phyloP scores from a whole-genome alignment of 2,888 invertebrate species.

The Arenicola marina region DNA sequence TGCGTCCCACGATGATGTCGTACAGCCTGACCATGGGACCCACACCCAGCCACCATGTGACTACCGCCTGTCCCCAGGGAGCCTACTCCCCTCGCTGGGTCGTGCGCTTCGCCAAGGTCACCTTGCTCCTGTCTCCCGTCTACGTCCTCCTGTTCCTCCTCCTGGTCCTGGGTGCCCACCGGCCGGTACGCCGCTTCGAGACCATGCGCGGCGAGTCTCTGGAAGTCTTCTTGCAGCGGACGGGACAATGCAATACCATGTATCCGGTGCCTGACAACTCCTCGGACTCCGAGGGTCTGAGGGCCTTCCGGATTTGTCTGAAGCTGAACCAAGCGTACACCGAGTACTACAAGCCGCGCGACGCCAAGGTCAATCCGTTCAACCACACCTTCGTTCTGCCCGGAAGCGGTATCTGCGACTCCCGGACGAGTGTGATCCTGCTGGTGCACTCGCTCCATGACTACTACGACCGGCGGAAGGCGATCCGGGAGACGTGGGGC shows the following conservation, averaged over 20 bases:
- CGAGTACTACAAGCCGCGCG: neutral
- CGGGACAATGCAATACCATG: neutral
- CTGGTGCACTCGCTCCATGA: slow-evolving; percentile 65
- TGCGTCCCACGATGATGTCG: no score
- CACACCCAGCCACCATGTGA: no score
- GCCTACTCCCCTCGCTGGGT: no score
- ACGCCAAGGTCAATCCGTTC: neutral
- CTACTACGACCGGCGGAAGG: slow-evolving; percentile 64
- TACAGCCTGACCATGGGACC: no score
- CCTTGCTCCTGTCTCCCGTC: no score
- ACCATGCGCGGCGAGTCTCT: no score
- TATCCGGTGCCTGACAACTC: neutral
- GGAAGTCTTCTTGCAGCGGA: neutral
- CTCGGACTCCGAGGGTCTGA: neutral
- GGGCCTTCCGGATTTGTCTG: neutral
- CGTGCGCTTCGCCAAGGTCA: no score
- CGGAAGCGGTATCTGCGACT: slow-evolving; percentile 12
- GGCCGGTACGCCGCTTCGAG: no score
- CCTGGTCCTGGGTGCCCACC: no score
- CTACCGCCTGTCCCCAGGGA: no score
- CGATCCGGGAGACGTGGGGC: slow-evolving; percentile 51
- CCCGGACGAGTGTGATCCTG: slow-evolving; percentile 23
- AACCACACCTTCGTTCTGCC: neutral
- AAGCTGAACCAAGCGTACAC: neutral
- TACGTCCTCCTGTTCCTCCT: no score